These are phyloP conservation scores for Drosophila falleni DNA, from an alignment of 2,888 invertebrate genomes.

Conservation along the genomic window DNA sequence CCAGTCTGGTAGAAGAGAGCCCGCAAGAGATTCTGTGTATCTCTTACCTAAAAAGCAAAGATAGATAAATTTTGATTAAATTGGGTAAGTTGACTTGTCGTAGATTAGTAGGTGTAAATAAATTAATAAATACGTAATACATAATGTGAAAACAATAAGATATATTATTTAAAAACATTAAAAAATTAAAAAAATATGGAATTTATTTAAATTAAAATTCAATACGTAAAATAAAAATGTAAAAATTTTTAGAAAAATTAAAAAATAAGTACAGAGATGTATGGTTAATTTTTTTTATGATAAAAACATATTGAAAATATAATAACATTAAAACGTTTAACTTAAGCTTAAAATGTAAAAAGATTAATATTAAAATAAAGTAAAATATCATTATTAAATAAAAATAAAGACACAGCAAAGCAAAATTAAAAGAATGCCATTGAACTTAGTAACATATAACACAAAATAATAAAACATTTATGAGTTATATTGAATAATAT, in stretches of 20 bases:
- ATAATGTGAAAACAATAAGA: not conserved
- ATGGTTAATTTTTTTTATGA: too few relatives aligned
- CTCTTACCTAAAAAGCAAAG: constrained; percentile 85
- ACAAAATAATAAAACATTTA: constrained; percentile 1
- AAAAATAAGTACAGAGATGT: too few relatives aligned
- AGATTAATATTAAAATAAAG: too few relatives aligned
- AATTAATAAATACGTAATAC: not conserved
- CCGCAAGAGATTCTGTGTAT: constrained; percentile 86
- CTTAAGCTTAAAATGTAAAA: too few relatives aligned
- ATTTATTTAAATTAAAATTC: not conserved
- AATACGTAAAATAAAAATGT: too few relatives aligned
- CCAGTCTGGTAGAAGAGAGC: constrained; percentile 86
- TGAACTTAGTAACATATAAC: not conserved
- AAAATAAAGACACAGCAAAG: constrained; percentile 6
- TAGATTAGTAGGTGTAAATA: constrained; percentile 18
- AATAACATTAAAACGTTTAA: too few relatives aligned
- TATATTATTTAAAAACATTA: not conserved
- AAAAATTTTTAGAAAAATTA: too few relatives aligned
- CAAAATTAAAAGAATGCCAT: constrained; percentile 4
- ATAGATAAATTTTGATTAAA: constrained; percentile 39
- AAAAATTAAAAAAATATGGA: not conserved
- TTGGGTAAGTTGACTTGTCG: constrained; percentile 37
- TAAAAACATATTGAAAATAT: too few relatives aligned
- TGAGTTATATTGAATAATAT: not conserved
- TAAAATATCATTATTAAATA: constrained; percentile 11